A percentile compares a stretch with the other conserved stretches of the same genome.
These are phyloP conservation scores for Syndactyla subalaris DNA, from an alignment of 2,797 vertebrate species.

Conservation along the genomic window DNA sequence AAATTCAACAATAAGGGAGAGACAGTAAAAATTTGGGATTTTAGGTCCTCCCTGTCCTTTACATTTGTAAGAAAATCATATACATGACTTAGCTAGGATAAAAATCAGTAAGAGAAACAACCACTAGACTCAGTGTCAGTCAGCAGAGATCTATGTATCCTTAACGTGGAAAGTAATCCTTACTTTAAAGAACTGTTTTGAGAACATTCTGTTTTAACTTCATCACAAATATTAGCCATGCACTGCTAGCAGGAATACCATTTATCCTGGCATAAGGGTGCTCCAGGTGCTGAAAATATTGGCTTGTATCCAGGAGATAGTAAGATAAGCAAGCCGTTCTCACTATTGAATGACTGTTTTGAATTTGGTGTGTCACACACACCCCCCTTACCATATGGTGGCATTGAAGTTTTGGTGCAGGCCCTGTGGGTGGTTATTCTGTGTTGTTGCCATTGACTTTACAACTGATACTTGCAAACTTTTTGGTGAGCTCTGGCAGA, in stretches of 20 bases:
- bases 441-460: not conserved
- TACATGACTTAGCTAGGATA: not conserved
- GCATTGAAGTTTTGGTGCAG: not conserved
- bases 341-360: not conserved
- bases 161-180: not conserved
- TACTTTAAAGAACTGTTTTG: not conserved
- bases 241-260: not conserved
- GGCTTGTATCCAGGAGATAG: not conserved
- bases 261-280: not conserved
- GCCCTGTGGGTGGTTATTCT: not conserved
- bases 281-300: not conserved
- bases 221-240: not conserved
- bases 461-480: not conserved
- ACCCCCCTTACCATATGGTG: too few relatives aligned
- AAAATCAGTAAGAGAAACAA: not conserved
- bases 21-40: not conserved
- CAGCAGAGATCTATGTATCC: not conserved
- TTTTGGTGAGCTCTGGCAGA: not conserved
- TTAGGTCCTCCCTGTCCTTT: not conserved
- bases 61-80: not conserved
- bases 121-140: not conserved
- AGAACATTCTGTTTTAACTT: not conserved
- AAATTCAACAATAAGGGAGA: slow-evolving; percentile 41
- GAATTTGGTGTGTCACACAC: not conserved
- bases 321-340: not conserved